Base-by-base conservation (phyloP, 2,888 invertebrate genomes). In the Campopleginae sp. region DNA sequence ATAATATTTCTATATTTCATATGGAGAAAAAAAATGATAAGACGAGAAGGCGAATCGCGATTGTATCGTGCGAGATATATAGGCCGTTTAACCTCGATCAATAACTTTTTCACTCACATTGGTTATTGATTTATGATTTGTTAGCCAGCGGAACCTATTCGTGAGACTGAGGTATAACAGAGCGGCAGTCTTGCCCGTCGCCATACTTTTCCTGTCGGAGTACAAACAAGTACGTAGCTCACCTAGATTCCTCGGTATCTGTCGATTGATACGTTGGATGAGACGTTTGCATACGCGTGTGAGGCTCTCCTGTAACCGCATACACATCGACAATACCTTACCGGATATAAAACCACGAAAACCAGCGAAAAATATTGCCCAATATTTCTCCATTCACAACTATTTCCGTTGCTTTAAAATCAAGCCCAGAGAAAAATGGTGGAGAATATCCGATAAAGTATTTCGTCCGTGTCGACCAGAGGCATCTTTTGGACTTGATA, bases 81-180 rank as follows among this genome's bases (percentile, higher is more conserved):
- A 85, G 74, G 74, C 80, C 71, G 82, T 75, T 72, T 75, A 65
- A 82, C 84, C 71, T 48, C 79, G 65, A 79, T 78, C 23, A 80
- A 82, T 78, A 86, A 84, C 85, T 83, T 84, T 78, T 82, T 90
- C 88, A 91, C 92, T 93, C 90, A 93, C 83, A 77, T 77, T 93
- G 89, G 91, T 92, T 46, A 80, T 90, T 92, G 89, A 93, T 93
- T 94, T 93, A 90, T 94, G 92, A 94, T 95, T 95, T 95, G 94
- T 95, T 95, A 96, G 96, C 96, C 96, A 95, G 95, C 96, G 95
- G 96, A 96, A 95, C 95, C 96, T 94, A 96, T 96, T 95, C 95
- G 95, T 95, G 96, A 96, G 95, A 96, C 96, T 95, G 96, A 96
- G 95, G 96, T 96, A 95, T 96, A 96, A 95, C 94, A 94, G 94